phyloP scores from a whole-genome alignment of 2,888 invertebrate genomes.

The Malthinus seriepunctatus region DNA sequence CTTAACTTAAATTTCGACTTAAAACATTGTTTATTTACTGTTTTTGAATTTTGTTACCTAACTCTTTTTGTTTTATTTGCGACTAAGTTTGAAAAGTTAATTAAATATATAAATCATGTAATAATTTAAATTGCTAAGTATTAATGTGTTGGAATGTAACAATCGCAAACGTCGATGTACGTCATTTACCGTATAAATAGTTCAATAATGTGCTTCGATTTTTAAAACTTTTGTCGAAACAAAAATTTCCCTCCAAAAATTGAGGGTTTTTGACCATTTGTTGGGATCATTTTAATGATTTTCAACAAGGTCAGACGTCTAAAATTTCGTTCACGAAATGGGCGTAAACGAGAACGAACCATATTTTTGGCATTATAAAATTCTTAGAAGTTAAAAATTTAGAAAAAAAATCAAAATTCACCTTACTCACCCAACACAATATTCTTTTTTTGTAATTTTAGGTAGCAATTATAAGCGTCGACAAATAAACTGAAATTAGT shows the following conservation, averaged over 20 bases:
- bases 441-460: conserved; percentile 6
- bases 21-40: not conserved
- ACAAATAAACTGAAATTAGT: conserved; percentile 29
- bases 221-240: not conserved
- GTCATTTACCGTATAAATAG: conserved; percentile 28
- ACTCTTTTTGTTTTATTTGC: not conserved
- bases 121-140: conserved; percentile 24
- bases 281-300: conserved; percentile 1
- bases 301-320: conserved; percentile 10
- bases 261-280: not conserved
- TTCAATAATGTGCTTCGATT: conserved; percentile 23
- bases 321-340: conserved; percentile 21
- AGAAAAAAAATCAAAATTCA: not conserved
- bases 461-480: conserved; percentile 26
- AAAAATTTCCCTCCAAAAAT: not conserved
- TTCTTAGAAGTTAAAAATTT: conserved; percentile 18
- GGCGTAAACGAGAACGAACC: conserved; percentile 8
- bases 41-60: no score
- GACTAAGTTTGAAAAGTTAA: conserved; percentile 4
- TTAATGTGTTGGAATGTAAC: conserved; percentile 24
- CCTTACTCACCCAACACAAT: conserved; percentile 3
- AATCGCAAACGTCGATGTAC: conserved; percentile 17
- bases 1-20: not conserved
- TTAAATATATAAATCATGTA: conserved; percentile 13
- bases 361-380: not conserved